These are phyloP conservation scores for Parnassius apollo DNA, from an alignment of 2,888 invertebrate species.

Conservation along the genomic window DNA sequence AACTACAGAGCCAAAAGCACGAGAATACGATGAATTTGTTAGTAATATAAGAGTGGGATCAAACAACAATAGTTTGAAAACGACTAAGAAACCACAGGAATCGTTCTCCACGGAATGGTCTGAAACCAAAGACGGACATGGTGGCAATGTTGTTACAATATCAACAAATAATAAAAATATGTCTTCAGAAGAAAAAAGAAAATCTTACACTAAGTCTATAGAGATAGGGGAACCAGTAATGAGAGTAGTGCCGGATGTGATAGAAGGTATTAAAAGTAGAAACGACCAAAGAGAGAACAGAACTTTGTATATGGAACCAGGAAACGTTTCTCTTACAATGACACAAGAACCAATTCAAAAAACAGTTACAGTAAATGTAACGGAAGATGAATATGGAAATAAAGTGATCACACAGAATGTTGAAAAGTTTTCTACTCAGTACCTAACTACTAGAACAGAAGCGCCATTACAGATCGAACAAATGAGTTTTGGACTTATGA, in stretches of 20 bases:
- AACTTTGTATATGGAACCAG: slow-evolving; percentile 73
- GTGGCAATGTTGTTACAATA: slow-evolving; percentile 71
- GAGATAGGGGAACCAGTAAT: slow-evolving; percentile 69
- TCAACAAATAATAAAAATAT: slow-evolving; percentile 62
- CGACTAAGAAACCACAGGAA: slow-evolving; percentile 56
- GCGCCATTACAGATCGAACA: slow-evolving; percentile 75
- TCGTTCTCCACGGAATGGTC: slow-evolving; percentile 59
- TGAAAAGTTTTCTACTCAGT: slow-evolving; percentile 68
- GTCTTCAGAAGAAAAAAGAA: slow-evolving; percentile 56
- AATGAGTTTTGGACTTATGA: slow-evolving; percentile 70
- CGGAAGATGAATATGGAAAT: slow-evolving; percentile 75
- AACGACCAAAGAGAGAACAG: slow-evolving; percentile 61
- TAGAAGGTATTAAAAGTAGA: slow-evolving; percentile 65
- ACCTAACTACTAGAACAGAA: slow-evolving; percentile 63
- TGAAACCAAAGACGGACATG: slow-evolving; percentile 54
- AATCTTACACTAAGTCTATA: slow-evolving; percentile 74
- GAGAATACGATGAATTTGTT: slow-evolving; percentile 70
- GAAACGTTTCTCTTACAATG: slow-evolving; percentile 69
- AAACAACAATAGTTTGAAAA: slow-evolving; percentile 67
- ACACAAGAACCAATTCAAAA: slow-evolving; percentile 75
- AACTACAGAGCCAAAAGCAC: slow-evolving; percentile 52
- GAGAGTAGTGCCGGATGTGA: slow-evolving; percentile 66
- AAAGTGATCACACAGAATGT: slow-evolving; percentile 75
- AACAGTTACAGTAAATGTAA: slow-evolving; percentile 73
- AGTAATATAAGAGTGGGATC: slow-evolving; percentile 76